phyloP scores from a whole-genome alignment of 2,888 invertebrate species.

The Oeneis ivallda region DNA sequence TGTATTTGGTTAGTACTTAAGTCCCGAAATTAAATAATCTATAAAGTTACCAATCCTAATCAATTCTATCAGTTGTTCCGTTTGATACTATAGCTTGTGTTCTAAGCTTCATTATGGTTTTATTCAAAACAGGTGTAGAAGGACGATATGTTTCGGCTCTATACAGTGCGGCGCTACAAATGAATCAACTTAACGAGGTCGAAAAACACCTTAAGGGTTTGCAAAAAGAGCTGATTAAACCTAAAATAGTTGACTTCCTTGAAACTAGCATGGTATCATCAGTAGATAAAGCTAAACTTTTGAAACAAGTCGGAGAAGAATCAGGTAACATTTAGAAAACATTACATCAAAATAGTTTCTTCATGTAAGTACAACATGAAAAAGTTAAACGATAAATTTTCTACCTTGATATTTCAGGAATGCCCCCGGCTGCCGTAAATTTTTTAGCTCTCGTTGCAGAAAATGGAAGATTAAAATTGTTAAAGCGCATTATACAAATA shows the following conservation, averaged over 20 bases:
- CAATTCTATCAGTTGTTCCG: no score
- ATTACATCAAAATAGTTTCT: neutral
- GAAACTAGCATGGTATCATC: constrained; percentile 60
- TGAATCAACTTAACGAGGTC: constrained; percentile 57
- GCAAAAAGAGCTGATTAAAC: constrained; percentile 53
- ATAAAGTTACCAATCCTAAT: no score
- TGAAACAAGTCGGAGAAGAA: constrained; percentile 52
- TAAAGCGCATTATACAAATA: constrained; percentile 60
- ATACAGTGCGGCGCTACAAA: constrained; percentile 60
- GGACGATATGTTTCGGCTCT: constrained; percentile 67
- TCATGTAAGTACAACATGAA: no score
- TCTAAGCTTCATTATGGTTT: no score
- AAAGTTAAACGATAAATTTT: no score
- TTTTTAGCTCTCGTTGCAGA: constrained; percentile 65
- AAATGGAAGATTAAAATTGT: constrained; percentile 63
- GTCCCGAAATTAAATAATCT: neutral
- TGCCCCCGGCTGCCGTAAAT: constrained; percentile 58
- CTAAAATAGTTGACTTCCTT: constrained; percentile 60
- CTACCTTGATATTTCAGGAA: constrained; percentile 47
- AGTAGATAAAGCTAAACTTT: constrained; percentile 54
- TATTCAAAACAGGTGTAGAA: constrained; percentile 53
- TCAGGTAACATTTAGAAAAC: constrained; percentile 45
- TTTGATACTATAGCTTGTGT: no score
- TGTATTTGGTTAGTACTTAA: constrained; percentile 57
- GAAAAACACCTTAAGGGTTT: constrained; percentile 54